Evolutionary conservation across 1,140 invertebrate genomes (phyloP).

Genomic region (Pachyrhynchus sulphureomaculatus): DNA sequence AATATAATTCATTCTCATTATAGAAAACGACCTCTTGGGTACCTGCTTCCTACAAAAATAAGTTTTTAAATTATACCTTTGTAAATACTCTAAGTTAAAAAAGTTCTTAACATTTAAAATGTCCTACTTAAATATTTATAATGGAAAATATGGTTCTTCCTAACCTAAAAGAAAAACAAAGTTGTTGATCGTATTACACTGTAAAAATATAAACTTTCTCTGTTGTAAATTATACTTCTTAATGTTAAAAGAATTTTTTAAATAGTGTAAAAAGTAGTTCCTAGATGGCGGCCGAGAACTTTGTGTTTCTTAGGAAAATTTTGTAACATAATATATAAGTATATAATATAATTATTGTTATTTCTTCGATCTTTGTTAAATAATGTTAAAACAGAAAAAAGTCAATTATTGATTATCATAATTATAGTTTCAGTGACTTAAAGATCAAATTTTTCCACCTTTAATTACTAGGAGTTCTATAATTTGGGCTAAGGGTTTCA

Average conservation of each 20-base stretch:
- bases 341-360: conserved; percentile 19
- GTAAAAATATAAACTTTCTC: not conserved
- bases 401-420: conserved; percentile 23
- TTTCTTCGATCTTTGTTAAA: conserved; percentile 24
- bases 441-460: not conserved
- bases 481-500: too few species aligned
- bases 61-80: too few species aligned
- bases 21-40: too few species aligned
- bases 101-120: not conserved
- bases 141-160: not conserved
- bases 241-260: not conserved
- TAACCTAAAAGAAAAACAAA: conserved; percentile 3
- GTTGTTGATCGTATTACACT: not conserved
- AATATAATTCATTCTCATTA: too few species aligned
- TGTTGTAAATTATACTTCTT: conserved; percentile 12
- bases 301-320: conserved; percentile 13
- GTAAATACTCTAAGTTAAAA: too few species aligned
- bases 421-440: not conserved
- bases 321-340: conserved; percentile 20
- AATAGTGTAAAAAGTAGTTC: conserved; percentile 14
- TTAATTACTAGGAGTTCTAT: not conserved
- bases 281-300: not conserved
- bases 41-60: too few species aligned
- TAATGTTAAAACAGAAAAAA: conserved; percentile 19
- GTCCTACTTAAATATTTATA: too few species aligned